A percentile compares a stretch with the other conserved stretches of the same genome.
Conservation (phyloP, 1,140 invertebrate genomes). For the Cepaea nemoralis region DNA sequence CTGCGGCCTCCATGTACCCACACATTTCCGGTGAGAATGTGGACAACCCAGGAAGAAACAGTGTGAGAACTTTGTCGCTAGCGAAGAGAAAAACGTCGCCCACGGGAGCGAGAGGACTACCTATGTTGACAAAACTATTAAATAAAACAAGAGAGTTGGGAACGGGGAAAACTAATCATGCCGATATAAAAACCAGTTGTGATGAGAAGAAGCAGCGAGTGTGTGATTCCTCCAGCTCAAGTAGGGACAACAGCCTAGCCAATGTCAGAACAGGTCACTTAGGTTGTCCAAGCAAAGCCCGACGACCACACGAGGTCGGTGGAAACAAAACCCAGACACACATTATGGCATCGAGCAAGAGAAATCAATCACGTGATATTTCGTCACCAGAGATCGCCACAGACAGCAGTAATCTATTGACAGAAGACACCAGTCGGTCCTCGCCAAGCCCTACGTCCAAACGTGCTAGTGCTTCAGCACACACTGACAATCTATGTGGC, state of each 20-base stretch:
- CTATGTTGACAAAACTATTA: not conserved
- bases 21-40: not conserved
- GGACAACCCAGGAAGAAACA: not conserved
- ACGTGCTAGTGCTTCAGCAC: not conserved
- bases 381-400: not conserved
- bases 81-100: not conserved
- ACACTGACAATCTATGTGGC: not conserved
- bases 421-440: not conserved
- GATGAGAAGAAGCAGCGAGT: not conserved
- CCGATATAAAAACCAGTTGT: not conserved
- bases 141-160: not conserved
- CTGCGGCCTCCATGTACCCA: too few relatives aligned
- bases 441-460: not conserved
- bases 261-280: not conserved
- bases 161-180: not conserved
- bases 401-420: not conserved
- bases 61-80: not conserved
- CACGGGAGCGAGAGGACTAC: not conserved
- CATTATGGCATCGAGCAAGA: too few relatives aligned
- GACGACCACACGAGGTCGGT: not conserved
- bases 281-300: not conserved
- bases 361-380: not conserved
- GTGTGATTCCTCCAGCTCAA: not conserved
- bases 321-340: not conserved
- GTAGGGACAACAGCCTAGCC: not conserved